phyloP scores from a whole-genome alignment of 2,113 vertebrate species.

The Pollimyrus isidori region DNA sequence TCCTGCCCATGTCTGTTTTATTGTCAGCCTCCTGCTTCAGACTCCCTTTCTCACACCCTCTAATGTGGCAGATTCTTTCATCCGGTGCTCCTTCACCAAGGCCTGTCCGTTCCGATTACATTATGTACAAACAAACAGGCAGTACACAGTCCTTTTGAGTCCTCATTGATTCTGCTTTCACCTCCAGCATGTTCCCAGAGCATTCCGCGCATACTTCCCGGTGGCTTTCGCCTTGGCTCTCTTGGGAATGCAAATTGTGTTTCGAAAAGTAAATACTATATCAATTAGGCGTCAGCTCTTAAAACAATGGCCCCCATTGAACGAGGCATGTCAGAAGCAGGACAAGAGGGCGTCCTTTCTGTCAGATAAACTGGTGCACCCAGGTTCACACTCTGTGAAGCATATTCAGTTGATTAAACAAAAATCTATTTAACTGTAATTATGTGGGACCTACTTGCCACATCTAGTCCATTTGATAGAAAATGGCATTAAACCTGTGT shows the following conservation, averaged over 20 bases:
- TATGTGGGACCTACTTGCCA: slow-evolving; percentile 21
- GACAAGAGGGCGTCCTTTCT: slow-evolving; percentile 55
- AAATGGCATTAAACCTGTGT: not conserved
- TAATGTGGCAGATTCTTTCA: slow-evolving; percentile 50
- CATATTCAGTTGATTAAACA: slow-evolving; percentile 28
- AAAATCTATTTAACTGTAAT: not conserved
- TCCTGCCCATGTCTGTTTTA: slow-evolving; percentile 42
- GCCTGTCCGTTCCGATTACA: slow-evolving; percentile 62
- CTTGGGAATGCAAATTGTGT: slow-evolving; percentile 27
- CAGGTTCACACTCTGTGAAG: slow-evolving; percentile 48
- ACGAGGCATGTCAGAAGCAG: slow-evolving; percentile 37
- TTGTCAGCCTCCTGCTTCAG: slow-evolving; percentile 46
- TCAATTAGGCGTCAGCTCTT: slow-evolving; percentile 60
- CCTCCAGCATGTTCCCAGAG: slow-evolving; percentile 25
- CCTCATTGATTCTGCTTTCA: slow-evolving; percentile 19
- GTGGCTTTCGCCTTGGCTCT: not conserved
- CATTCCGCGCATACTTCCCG: slow-evolving; percentile 21
- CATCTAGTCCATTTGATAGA: not conserved
- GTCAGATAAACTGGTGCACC: slow-evolving; percentile 31
- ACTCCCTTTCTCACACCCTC: slow-evolving; percentile 33
- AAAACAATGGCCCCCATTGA: slow-evolving; percentile 58
- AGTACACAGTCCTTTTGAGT: slow-evolving; percentile 35
- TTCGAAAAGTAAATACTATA: slow-evolving; percentile 40
- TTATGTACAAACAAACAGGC: slow-evolving; percentile 36
- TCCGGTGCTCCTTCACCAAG: slow-evolving; percentile 50